Evolutionary conservation across 1,140 invertebrate species (phyloP), one percentile per base, ranked within the genome.

Genomic region (Drosophila malerkotliana): DNA sequence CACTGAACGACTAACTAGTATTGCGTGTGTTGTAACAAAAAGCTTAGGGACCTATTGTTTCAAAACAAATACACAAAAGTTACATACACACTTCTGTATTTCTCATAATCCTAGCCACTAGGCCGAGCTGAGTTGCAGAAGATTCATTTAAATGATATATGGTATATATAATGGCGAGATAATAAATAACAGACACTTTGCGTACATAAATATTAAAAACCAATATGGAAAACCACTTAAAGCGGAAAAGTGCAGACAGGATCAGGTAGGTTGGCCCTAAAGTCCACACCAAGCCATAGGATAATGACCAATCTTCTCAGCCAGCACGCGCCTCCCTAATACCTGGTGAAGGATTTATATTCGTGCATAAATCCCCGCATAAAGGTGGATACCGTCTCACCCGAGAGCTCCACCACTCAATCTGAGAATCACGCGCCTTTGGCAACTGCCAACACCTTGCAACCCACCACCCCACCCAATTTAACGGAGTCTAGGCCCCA

Each of bases 361-460:
- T 82, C 61, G 62, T 59, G 63, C 62, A 69, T 81, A 73, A 81
- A 81, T 62, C 79, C 68, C 56, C 56, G 61, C 73, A 81, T 82
- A 82, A 73, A 73, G 77, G 80, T 67, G 72, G 60, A 67, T 64
- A 62, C 62, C 73, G 62, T 72, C 67, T 67, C 77, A 73, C 60
- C 63, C 37, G 41, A 59, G 63, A 63, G 68, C 37, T 79, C 47
- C 60, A 54, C 61, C 71, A 79, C 63, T 81, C 66, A 77, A 81
- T 77, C 77, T 58, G 57, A 56, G 72, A 60, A 55, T 66, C 53
- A 71, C 44, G 67, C 60, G 55, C 71, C 71, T 54, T 53, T 41
- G 44, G 59, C 57, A 44, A 9, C 66, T 55, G 72, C 67, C 61
- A 77, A 54, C 79, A 81, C 79, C 73, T 77, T 52, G 73, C 62